Evolutionary conservation across 2,888 invertebrate species (phyloP), one percentile per base, ranked within the genome.

Genomic region (Hemaris fuciformis): DNA sequence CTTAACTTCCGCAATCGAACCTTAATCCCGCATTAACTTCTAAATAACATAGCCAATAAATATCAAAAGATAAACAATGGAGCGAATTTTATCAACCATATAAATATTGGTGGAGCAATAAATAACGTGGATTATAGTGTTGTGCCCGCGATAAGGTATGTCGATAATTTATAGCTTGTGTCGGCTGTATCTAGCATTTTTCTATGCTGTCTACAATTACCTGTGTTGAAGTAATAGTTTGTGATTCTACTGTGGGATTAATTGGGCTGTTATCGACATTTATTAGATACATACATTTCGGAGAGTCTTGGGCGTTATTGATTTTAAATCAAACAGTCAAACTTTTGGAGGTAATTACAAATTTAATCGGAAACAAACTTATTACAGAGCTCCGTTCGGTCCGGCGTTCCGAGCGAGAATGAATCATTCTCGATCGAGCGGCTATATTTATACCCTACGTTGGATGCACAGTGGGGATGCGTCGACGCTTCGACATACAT

Each of bases 181-280:
- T 70, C 0, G 3, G 0, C 0, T 0, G 0, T 0, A 0, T 53
- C 10, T 53, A 31, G n/a, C 53, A 53, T 31, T 53, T 53, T 53
- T 53, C 53, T 31, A 53, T 31, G n/a, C 15, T 7, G 18, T 31
- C 31, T 18, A 5, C 15, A 3, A 53, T 18, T 8, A 18, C 15
- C n/a, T n/a, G 8, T 8, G 23, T 6, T 10, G 25, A 15, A 15
- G 48, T 48, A 18, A 53, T 53, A 31, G 8, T 3, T 34, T 3
- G 20, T 43, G 20, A 43, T 22, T 10, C 43, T 34, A 8, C 20
- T 43, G 20, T 7, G 42, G 15, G 7, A 20, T 8, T 18, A 20
- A 10, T 7, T 3, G 3, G 3, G 42, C 27, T 27, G 27, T n/a
- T 38, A 38, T 38, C n/a, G n/a, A n/a, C n/a, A n/a, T n/a, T n/a